Percentiles rank a stretch among this genome's conserved stretches.
Conservation (phyloP, 2,797 vertebrate genomes). For the Urophycis tenuis region DNA sequence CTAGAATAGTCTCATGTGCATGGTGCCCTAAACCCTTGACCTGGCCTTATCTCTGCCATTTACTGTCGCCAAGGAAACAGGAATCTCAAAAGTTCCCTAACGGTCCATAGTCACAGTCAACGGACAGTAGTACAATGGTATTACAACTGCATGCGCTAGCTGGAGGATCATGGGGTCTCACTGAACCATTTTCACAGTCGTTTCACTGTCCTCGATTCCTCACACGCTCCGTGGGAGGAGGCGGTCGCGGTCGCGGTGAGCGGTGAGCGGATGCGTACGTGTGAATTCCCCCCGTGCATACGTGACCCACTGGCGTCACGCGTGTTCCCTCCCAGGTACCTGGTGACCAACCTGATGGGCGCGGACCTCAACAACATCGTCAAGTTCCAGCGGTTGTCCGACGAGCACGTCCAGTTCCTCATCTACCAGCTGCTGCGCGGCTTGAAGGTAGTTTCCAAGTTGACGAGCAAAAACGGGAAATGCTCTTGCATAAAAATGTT, state of each 20-base stretch:
- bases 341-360: conserved; percentile 98
- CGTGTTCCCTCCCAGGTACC: conserved; percentile 72
- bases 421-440: conserved; percentile 95
- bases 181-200: neutral
- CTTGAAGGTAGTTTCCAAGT: conserved; percentile 73
- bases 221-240: neutral
- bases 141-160: neutral
- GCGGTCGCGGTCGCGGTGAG: neutral
- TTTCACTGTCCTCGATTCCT: neutral
- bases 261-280: neutral
- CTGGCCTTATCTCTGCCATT: neutral
- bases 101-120: neutral
- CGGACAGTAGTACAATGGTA: neutral
- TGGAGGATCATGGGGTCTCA: neutral
- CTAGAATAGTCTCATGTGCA: neutral
- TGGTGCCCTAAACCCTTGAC: too few species aligned
- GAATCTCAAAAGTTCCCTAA: neutral
- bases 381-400: conserved; percentile 93
- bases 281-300: conserved; percentile 34
- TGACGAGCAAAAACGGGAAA: neutral
- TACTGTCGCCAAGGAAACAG: too few species aligned
- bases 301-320: conserved; percentile 11
- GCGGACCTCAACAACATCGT: conserved; percentile 98
- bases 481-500: neutral
- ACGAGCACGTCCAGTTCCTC: conserved; percentile 95